phyloP scores from a whole-genome alignment of 2,113 vertebrate genomes.

The Hyperoodon ampullatus region DNA sequence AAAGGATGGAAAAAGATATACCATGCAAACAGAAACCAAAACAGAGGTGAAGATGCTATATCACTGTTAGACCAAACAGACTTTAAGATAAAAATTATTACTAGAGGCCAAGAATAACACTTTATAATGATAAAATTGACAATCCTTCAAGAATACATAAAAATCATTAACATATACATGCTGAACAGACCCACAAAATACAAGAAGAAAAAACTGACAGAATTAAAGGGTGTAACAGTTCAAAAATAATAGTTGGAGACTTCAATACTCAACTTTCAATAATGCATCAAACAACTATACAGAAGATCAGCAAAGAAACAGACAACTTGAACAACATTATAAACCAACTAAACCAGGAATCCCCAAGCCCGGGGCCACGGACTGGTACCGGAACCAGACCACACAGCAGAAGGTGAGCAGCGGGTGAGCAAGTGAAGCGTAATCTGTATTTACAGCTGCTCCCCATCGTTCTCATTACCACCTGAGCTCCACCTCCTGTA shows the following conservation, averaged over 20 bases:
- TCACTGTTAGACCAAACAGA: background rate
- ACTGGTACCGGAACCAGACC: too few relatives aligned
- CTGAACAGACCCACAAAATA: background rate
- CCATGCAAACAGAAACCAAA: background rate
- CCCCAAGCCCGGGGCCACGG: too few relatives aligned
- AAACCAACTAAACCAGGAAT: background rate
- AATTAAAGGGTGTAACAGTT: background rate
- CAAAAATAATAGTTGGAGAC: background rate
- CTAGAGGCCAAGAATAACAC: background rate
- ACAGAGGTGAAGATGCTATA: background rate
- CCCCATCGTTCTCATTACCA: too few relatives aligned
- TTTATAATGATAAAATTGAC: background rate
- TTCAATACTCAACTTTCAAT: background rate
- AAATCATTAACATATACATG: background rate
- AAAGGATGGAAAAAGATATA: background rate
- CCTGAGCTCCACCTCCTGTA: too few relatives aligned
- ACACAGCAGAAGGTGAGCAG: too few relatives aligned
- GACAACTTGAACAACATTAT: background rate
- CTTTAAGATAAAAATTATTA: background rate
- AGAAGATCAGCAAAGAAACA: background rate
- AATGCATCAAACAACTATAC: background rate
- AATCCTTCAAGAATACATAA: background rate
- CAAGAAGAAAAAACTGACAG: background rate
- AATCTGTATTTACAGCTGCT: too few relatives aligned
- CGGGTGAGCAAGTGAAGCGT: too few relatives aligned